Evolutionary conservation across 2,797 vertebrate species (phyloP).

Genomic region (Holocentrus rufus): DNA sequence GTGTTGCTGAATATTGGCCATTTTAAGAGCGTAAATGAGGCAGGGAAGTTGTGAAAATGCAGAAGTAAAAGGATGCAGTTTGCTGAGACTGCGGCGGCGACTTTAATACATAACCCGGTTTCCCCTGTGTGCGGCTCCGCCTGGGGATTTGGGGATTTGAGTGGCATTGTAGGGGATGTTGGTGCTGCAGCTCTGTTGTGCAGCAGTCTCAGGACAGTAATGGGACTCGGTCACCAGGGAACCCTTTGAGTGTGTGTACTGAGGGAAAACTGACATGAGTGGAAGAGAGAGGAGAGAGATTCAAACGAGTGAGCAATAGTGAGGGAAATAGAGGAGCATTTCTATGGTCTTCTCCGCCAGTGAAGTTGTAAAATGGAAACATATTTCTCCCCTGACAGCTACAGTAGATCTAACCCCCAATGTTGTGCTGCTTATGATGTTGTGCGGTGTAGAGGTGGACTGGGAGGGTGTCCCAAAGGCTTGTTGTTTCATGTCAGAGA

Average conservation of each 20-base stretch:
- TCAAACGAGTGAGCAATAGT: conserved; percentile 71
- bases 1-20: no score
- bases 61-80: neutral
- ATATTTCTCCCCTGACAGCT: conserved; percentile 76
- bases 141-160: conserved; percentile 41
- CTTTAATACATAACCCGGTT: conserved; percentile 32
- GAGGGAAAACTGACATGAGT: conserved; percentile 73
- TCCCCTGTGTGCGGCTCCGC: conserved; percentile 17
- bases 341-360: conserved; percentile 68
- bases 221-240: conserved; percentile 74
- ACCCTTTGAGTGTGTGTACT: conserved; percentile 54
- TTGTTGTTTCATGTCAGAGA: conserved; percentile 84
- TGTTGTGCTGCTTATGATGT: conserved; percentile 78
- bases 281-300: conserved; percentile 56
- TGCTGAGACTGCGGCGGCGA: neutral
- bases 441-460: conserved; percentile 68
- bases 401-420: conserved; percentile 68
- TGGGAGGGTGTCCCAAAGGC: conserved; percentile 75
- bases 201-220: conserved; percentile 73
- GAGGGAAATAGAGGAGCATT: conserved; percentile 63
- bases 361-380: conserved; percentile 79
- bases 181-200: conserved; percentile 64
- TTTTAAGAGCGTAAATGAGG: neutral
- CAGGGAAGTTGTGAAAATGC: neutral
- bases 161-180: conserved; percentile 41